Evolutionary conservation across 1,140 invertebrate genomes (phyloP).

Genomic region (Diachasma alloeum): DNA sequence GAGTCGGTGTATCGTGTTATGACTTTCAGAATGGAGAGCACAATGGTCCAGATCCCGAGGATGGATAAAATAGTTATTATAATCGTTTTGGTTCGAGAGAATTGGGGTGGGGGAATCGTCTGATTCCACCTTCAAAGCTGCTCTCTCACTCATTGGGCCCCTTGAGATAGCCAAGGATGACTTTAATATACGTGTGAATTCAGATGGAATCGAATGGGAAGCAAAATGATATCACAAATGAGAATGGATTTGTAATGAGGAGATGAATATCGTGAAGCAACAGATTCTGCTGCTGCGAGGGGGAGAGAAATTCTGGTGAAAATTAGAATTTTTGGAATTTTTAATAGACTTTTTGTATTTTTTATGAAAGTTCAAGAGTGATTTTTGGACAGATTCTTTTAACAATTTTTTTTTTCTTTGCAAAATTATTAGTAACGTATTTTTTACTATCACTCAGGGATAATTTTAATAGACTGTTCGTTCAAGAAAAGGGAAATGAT

Average conservation of each 20-base stretch:
- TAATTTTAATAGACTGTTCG: too few relatives aligned
- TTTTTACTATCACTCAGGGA: too few relatives aligned
- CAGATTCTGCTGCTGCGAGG: background rate
- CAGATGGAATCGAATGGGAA: slow-evolving; percentile 11
- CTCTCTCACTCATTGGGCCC: slow-evolving; percentile 25
- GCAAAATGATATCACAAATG: slow-evolving; percentile 11
- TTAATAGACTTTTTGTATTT: too few relatives aligned
- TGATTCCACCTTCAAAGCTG: slow-evolving; percentile 7
- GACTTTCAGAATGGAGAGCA: slow-evolving; percentile 65
- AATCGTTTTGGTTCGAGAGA: slow-evolving; percentile 56
- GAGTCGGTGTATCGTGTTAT: slow-evolving; percentile 61
- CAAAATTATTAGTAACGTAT: too few relatives aligned
- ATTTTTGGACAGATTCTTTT: too few relatives aligned
- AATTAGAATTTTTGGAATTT: too few relatives aligned
- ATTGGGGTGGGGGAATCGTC: background rate
- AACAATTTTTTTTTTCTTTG: too few relatives aligned
- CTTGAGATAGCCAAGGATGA: background rate
- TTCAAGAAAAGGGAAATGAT: too few relatives aligned
- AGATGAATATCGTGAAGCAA: background rate
- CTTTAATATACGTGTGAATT: slow-evolving; percentile 16
- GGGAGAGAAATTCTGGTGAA: too few relatives aligned
- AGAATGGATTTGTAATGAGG: slow-evolving; percentile 40
- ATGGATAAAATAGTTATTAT: slow-evolving; percentile 67
- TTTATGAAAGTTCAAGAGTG: too few relatives aligned
- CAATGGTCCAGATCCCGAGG: slow-evolving; percentile 64